Evolutionary conservation across 37 sponge, comb jelly and placozoan species (phyloP).

Genomic region (Beroe ovata): DNA sequence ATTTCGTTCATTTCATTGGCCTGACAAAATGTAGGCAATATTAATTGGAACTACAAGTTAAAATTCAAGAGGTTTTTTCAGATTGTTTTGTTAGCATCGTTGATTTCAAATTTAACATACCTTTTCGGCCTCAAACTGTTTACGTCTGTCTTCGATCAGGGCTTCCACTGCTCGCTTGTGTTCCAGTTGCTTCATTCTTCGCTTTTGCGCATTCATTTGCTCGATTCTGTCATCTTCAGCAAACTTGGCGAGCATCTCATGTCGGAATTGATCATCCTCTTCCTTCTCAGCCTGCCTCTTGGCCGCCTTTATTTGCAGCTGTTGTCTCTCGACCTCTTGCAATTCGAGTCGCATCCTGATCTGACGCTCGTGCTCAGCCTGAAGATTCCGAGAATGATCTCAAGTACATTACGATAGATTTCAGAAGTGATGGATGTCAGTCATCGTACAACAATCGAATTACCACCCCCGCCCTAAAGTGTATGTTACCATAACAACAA

Average conservation of each 20-base stretch:
- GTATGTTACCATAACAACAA: not conserved
- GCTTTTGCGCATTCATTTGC: conserved; percentile 94
- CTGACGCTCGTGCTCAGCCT: conserved; percentile 69
- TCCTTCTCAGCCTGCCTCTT: conserved; percentile 73
- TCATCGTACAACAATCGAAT: too few relatives aligned
- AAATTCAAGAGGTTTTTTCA: too few relatives aligned
- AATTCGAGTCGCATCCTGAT: conserved; percentile 84
- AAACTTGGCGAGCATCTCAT: conserved; percentile 95
- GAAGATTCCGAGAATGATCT: too few relatives aligned
- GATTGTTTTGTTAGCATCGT: too few relatives aligned
- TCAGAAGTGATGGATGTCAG: too few relatives aligned
- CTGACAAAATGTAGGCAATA: too few relatives aligned
- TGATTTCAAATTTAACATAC: conserved; percentile 39
- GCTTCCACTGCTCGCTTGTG: conserved; percentile 90
- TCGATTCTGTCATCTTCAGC: conserved; percentile 97
- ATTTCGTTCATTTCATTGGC: conserved; percentile 72
- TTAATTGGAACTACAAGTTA: not conserved
- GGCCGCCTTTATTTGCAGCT: conserved; percentile 77
- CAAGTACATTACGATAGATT: too few relatives aligned
- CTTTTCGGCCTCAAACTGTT: conserved; percentile 79
- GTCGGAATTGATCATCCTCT: conserved; percentile 86
- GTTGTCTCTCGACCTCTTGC: conserved; percentile 78
- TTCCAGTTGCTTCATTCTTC: conserved; percentile 96
- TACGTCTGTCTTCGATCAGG: conserved; percentile 83
- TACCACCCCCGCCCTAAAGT: too few relatives aligned